These are phyloP conservation scores for Chrysemys picta DNA, from an alignment of 2,113 vertebrate species.

Conservation along the genomic window DNA sequence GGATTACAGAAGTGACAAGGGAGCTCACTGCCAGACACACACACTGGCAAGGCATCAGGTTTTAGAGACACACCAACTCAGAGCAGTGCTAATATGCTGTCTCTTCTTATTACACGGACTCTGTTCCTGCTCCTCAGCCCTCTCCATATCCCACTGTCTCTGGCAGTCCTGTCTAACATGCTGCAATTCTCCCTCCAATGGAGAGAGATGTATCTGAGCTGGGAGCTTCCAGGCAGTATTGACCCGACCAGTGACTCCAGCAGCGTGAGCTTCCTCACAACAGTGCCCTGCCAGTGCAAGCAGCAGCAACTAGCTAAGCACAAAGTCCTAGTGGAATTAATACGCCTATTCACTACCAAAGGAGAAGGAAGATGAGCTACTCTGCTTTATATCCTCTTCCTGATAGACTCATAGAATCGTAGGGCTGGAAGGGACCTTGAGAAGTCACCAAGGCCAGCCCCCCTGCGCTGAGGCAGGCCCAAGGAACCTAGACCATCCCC, in stretches of 20 bases:
- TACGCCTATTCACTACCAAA: neutral
- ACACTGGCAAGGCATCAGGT: slow-evolving; percentile 63
- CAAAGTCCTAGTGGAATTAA: neutral
- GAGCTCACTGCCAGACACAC: slow-evolving; percentile 47
- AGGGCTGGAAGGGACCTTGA: neutral
- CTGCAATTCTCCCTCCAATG: neutral
- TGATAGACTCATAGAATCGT: neutral
- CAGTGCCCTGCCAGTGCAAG: neutral
- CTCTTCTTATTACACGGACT: neutral
- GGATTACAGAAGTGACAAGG: slow-evolving; percentile 44
- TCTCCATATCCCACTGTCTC: neutral
- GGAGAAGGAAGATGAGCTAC: slow-evolving; percentile 12
- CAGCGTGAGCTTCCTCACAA: accelerated
- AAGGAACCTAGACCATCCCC: neutral
- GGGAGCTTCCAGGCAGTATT: neutral
- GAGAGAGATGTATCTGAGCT: neutral
- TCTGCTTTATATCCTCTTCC: slow-evolving; percentile 54
- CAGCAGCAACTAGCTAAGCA: neutral
- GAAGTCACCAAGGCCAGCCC: neutral
- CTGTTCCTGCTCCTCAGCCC: neutral
- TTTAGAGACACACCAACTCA: slow-evolving; percentile 31
- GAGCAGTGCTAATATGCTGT: neutral
- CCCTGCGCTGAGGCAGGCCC: neutral
- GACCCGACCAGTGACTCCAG: neutral
- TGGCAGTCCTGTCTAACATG: neutral